Evolutionary conservation across 1,140 invertebrate genomes (phyloP), one percentile per base, ranked within the genome.

Genomic region (Acromyrmex heyeri): DNA sequence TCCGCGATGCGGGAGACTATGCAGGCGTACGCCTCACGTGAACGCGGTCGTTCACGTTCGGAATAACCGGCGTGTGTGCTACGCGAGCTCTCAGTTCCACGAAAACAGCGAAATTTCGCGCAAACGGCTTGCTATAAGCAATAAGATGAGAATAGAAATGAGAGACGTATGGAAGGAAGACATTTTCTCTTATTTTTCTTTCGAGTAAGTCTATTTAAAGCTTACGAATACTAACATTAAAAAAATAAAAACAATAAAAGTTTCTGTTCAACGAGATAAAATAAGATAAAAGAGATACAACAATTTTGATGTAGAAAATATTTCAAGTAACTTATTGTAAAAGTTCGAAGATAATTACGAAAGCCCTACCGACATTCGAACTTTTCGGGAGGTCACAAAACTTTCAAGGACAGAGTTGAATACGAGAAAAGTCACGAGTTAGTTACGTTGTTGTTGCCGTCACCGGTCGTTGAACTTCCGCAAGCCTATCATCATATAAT

Each of bases 401-500:
- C 65, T 69, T 48, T 44, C n/a, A 10, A 5, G 30, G 14, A 24
- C 38, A 44, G 7, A 44, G 65, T 24, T 16, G 65, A 21, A n/a
- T 24, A n/a, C n/a, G 18, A 21, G 34, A 69, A 69, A 69, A 69
- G 10, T 48, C 65, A 48, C 34, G n/a, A 7, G 8, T 30, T 44
- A n/a, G 3, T 14, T 18, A 21, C n/a, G n/a, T 21, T 30, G 38
- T 69, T 44, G 34, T 65, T 24, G 10, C 44, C 7, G 21, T 16
- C 7, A 18, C 8, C 57, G 64, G 64, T 70, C 18, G 10, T 57
- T 38, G 64, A 81, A 81, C 78, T 70, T 67, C 18, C 8, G 48
- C 1, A 10, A 27, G 30, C 64, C 48, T 79, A 34, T 34, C 64
- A n/a, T 44, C 64, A 27, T n/a, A 27, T 55, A 59, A 70, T 57